phyloP scores from a whole-genome alignment of 2,797 vertebrate genomes.

The Melanotaenia trifasciata region DNA sequence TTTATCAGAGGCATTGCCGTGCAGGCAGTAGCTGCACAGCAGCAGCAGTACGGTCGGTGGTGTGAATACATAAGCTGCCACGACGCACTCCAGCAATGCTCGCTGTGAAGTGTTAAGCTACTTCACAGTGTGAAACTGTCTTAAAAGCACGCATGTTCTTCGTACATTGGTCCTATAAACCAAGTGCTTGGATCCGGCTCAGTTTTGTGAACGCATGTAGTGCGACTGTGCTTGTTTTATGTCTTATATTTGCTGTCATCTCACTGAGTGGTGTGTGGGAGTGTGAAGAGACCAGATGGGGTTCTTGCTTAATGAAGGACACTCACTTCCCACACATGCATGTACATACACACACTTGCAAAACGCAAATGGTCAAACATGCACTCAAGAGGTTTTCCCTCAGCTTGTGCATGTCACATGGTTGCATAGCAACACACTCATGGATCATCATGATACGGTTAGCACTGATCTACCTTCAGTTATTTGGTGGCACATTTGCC shows the following conservation, averaged over 20 bases:
- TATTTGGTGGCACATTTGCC: constrained; percentile 28
- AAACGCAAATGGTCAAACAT: constrained; percentile 27
- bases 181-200: not conserved
- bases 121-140: not conserved
- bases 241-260: constrained; percentile 63
- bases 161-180: not conserved
- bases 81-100: not conserved
- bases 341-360: constrained; percentile 11
- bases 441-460: constrained; percentile 46
- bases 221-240: constrained; percentile 40
- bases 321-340: constrained; percentile 60
- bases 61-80: not conserved
- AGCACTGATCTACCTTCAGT: constrained; percentile 58
- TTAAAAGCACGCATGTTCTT: constrained; percentile 3
- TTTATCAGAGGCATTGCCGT: not conserved
- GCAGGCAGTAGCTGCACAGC: not conserved
- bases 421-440: constrained; percentile 69
- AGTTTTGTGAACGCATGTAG: constrained; percentile 9
- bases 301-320: constrained; percentile 67
- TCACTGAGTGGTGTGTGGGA: constrained; percentile 65
- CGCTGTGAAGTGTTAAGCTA: too few relatives aligned
- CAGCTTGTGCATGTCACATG: constrained; percentile 43
- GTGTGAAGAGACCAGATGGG: constrained; percentile 74
- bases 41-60: not conserved
- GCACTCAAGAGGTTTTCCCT: constrained; percentile 35